phyloP scores from a whole-genome alignment of 1,140 invertebrate species.

The Calosoma granatense region DNA sequence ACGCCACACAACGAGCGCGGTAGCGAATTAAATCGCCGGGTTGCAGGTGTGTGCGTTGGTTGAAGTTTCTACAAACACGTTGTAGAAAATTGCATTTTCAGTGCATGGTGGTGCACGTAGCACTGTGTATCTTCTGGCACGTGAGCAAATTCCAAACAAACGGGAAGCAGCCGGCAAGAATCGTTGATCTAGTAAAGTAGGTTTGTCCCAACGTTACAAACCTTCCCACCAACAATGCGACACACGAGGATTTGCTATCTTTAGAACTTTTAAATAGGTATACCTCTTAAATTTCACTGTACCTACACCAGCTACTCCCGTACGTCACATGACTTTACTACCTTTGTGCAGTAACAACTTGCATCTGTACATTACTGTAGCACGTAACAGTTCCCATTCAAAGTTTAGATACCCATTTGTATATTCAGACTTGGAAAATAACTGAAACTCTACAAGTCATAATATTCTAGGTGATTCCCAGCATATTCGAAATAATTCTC shows the following conservation, averaged over 20 bases:
- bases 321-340: too few species aligned
- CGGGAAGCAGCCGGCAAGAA: not conserved
- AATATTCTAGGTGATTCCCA: too few species aligned
- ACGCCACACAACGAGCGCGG: not conserved
- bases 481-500: too few species aligned
- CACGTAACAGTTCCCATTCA: too few species aligned
- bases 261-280: constrained; percentile 1
- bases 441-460: too few species aligned
- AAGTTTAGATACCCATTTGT: too few species aligned
- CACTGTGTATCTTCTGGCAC: not conserved
- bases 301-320: too few species aligned
- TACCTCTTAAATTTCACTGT: not conserved
- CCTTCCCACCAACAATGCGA: too few species aligned
- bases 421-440: too few species aligned
- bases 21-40: not conserved
- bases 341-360: too few species aligned
- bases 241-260: constrained; percentile 1
- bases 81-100: not conserved
- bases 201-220: too few species aligned
- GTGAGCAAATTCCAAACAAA: not conserved
- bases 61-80: not conserved
- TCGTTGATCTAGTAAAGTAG: not conserved
- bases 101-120: not conserved
- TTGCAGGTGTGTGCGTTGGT: not conserved
- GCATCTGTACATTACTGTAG: too few species aligned